Conservation (phyloP, 2,113 vertebrate species). For the Chauna torquata region DNA sequence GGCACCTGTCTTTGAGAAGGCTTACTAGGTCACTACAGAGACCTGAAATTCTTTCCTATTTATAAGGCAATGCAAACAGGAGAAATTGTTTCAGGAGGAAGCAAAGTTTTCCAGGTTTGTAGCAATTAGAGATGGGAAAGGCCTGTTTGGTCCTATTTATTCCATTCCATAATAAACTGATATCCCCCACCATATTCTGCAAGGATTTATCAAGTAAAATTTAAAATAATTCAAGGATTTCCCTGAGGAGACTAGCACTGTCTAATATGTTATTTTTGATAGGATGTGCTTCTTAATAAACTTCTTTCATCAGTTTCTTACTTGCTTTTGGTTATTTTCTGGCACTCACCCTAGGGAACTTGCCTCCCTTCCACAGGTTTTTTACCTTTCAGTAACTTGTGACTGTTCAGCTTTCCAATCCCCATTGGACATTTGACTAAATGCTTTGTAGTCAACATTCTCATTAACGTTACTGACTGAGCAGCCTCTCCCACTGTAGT, state of each 20-base stretch:
- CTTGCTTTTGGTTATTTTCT: neutral
- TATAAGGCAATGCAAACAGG: slow-evolving; percentile 34
- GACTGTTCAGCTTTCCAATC: neutral
- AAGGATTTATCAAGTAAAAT: neutral
- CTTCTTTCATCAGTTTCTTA: neutral
- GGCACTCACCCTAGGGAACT: neutral
- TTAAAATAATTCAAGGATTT: slow-evolving; percentile 28
- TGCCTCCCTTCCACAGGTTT: neutral
- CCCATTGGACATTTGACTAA: neutral
- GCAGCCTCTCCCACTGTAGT: neutral
- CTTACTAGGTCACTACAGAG: neutral
- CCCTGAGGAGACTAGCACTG: neutral
- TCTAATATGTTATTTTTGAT: neutral
- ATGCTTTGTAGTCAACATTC: neutral
- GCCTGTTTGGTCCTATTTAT: neutral
- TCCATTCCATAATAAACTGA: neutral
- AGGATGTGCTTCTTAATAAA: neutral
- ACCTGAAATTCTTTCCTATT: slow-evolving; percentile 27
- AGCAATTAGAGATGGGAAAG: slow-evolving; percentile 31
- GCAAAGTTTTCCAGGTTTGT: slow-evolving; percentile 37
- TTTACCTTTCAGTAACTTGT: neutral
- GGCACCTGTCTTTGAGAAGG: neutral
- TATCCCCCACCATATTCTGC: neutral
- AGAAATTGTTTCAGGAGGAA: slow-evolving; percentile 25
- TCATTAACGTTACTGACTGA: neutral